phyloP scores from a whole-genome alignment of 2,888 invertebrate genomes.

The Tolmerus cingulatus region DNA sequence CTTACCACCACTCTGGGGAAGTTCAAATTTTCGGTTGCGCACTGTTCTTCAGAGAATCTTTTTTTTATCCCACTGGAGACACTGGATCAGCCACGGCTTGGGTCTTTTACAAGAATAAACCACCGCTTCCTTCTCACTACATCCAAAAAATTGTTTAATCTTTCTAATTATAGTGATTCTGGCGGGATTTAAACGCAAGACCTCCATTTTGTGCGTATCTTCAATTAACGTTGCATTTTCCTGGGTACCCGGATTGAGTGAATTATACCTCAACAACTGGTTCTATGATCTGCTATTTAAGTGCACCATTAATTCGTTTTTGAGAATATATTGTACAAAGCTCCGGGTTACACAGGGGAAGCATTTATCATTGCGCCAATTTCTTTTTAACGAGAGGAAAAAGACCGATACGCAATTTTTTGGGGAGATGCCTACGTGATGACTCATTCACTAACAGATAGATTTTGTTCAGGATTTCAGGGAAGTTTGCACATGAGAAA shows the following conservation, averaged over 20 bases:
- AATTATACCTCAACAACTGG: not conserved
- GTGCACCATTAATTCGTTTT: not conserved
- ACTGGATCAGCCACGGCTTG: not conserved
- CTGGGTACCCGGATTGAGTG: not conserved
- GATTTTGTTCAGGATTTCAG: not conserved
- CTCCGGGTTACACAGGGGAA: not conserved
- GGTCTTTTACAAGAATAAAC: not conserved
- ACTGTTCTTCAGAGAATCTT: not conserved
- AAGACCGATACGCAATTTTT: not conserved
- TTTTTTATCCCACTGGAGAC: not conserved
- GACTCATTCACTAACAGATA: not conserved
- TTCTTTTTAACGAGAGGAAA: not conserved
- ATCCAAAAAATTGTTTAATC: not conserved
- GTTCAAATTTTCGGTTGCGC: not conserved
- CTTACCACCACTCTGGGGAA: not conserved
- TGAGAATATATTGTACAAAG: not conserved
- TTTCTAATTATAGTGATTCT: not conserved
- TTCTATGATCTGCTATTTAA: not conserved
- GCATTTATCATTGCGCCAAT: not conserved
- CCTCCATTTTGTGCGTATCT: not conserved
- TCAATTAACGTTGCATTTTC: not conserved
- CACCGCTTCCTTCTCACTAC: not conserved
- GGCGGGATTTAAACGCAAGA: not conserved
- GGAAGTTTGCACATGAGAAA: not conserved
- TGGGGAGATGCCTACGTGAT: not conserved